These are phyloP conservation scores for Pterostichus madidus DNA, from an alignment of 2,888 invertebrate genomes.

Conservation along the genomic window DNA sequence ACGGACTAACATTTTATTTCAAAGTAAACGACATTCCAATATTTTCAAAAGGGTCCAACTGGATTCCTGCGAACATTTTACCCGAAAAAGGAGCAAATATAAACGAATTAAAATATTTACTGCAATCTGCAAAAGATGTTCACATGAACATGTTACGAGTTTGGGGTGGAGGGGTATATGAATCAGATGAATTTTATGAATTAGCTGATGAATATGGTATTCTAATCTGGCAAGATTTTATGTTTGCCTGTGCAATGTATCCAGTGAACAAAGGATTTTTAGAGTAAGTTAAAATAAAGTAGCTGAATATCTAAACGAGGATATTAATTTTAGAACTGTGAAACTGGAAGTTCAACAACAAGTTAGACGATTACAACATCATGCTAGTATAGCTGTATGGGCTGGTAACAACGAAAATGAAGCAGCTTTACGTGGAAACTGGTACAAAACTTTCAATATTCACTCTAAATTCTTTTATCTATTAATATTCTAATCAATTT, in stretches of 20 bases:
- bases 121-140: constrained; percentile 85
- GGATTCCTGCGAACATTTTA: constrained; percentile 92
- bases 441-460: constrained; percentile 79
- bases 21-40: constrained; percentile 90
- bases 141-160: constrained; percentile 97
- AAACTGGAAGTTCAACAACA: constrained; percentile 88
- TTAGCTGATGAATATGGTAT: constrained; percentile 93
- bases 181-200: constrained; percentile 93
- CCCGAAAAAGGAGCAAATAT: constrained; percentile 85
- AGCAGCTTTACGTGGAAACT: constrained; percentile 89
- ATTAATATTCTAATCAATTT: constrained; percentile 16
- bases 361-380: constrained; percentile 89
- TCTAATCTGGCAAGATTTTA: constrained; percentile 98
- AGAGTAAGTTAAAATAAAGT: constrained; percentile 74
- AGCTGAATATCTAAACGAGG: not conserved
- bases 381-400: constrained; percentile 93
- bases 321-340: constrained; percentile 80
- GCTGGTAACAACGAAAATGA: constrained; percentile 99
- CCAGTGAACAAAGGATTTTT: constrained; percentile 88
- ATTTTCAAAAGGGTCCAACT: constrained; percentile 97
- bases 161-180: constrained; percentile 99
- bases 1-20: constrained; percentile 91
- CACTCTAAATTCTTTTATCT: not conserved
- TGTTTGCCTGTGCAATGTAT: constrained; percentile 98
- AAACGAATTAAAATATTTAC: constrained; percentile 81